These are phyloP conservation scores for Heliconius congener DNA, from an alignment of 1,140 invertebrate genomes.

Conservation along the genomic window DNA sequence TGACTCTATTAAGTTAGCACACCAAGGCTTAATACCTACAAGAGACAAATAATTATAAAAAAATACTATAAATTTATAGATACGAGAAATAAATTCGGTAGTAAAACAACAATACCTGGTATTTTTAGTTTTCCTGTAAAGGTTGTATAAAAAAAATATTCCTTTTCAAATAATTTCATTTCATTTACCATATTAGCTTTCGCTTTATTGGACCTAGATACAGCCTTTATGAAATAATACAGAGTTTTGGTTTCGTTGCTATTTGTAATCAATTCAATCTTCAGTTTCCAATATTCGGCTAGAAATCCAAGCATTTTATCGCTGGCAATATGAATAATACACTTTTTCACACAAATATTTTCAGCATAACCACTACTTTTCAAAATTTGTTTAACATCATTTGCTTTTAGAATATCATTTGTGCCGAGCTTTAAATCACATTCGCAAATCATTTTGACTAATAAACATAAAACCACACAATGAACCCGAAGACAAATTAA, in stretches of 20 bases:
- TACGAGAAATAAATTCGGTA: neutral
- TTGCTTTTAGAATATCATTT: conserved; percentile 48
- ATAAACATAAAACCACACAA: neutral
- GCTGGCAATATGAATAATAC: conserved; percentile 53
- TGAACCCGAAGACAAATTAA: neutral
- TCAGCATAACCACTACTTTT: conserved; percentile 41
- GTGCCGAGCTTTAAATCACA: neutral
- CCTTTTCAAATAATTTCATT: conserved; percentile 61
- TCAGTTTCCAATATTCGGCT: conserved; percentile 66
- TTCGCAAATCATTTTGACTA: conserved; percentile 14
- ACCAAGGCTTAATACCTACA: conserved; percentile 63
- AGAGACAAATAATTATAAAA: conserved; percentile 21
- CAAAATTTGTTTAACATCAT: conserved; percentile 56
- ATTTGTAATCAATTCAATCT: conserved; percentile 44
- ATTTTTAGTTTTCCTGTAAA: conserved; percentile 52
- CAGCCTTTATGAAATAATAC: conserved; percentile 66
- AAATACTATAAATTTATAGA: neutral
- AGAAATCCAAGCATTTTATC: conserved; percentile 72
- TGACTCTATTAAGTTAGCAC: conserved; percentile 51
- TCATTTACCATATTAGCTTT: conserved; percentile 68
- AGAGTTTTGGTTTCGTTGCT: conserved; percentile 43
- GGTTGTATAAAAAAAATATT: conserved; percentile 58
- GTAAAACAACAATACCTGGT: conserved; percentile 40
- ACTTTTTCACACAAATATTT: conserved; percentile 43
- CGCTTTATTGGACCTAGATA: conserved; percentile 58